Evolutionary conservation across 2,113 vertebrate species (phyloP).

Genomic region (Melanocharis versteri): DNA sequence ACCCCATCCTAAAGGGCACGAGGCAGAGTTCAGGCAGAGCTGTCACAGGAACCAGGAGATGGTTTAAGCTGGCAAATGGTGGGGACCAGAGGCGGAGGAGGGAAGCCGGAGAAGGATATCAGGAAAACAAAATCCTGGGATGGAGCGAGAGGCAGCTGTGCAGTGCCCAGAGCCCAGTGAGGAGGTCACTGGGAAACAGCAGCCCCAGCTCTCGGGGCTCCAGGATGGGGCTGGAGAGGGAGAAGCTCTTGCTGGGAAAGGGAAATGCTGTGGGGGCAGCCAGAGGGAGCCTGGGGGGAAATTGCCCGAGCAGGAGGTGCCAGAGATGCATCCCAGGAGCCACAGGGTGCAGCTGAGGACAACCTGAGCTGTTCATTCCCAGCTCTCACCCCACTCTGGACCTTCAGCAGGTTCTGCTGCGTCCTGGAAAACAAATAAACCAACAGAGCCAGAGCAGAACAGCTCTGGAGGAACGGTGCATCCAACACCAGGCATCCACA

Average conservation of each 20-base stretch:
- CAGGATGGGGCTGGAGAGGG: background rate
- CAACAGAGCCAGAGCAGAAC: accelerated
- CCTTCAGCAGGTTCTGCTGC: background rate
- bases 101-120: background rate
- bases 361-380: accelerated
- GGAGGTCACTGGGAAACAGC: background rate
- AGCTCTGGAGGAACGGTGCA: accelerated
- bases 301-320: accelerated
- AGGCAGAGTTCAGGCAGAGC: background rate
- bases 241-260: background rate
- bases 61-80: background rate
- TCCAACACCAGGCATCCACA: accelerated
- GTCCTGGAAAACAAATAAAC: background rate
- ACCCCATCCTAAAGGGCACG: background rate
- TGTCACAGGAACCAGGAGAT: accelerated
- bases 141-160: accelerated
- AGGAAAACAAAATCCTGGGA: background rate
- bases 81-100: accelerated
- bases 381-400: background rate
- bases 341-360: accelerated
- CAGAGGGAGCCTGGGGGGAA: accelerated
- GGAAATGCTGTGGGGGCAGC: background rate
- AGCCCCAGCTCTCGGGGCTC: accelerated
- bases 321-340: accelerated
- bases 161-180: accelerated